Evolutionary conservation across 2,888 invertebrate species (phyloP).

Genomic region (Nipponacmea schrenckii): DNA sequence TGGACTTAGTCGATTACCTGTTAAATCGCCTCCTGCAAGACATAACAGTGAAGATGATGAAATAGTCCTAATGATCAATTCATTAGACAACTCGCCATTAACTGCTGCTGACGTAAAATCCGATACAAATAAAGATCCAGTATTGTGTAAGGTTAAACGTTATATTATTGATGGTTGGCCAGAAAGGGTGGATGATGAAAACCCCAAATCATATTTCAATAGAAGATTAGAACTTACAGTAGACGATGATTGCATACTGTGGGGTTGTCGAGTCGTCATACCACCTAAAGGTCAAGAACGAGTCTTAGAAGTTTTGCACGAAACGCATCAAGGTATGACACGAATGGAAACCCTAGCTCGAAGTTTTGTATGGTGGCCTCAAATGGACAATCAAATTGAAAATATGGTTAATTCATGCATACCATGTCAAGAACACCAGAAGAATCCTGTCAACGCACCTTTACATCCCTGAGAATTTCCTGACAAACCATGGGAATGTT

Average conservation of each 20-base stretch:
- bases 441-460: constrained; percentile 33
- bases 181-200: not conserved
- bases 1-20: constrained; percentile 51
- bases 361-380: constrained; percentile 41
- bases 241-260: constrained; percentile 26
- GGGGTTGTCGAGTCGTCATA: constrained; percentile 20
- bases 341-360: constrained; percentile 40
- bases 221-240: constrained; percentile 24
- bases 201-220: constrained; percentile 12
- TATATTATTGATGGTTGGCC: constrained; percentile 13
- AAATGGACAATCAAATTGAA: constrained; percentile 31
- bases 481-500: constrained; percentile 40
- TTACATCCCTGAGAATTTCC: constrained; percentile 48
- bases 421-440: constrained; percentile 31
- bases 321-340: constrained; percentile 35
- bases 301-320: constrained; percentile 19
- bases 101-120: not conserved
- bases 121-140: constrained; percentile 2
- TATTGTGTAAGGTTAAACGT: constrained; percentile 14
- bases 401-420: constrained; percentile 17
- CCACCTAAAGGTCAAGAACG: constrained; percentile 1
- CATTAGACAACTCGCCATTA: not conserved
- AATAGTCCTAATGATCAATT: not conserved
- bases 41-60: not conserved
- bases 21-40: not conserved